Base-by-base conservation (phyloP, 2,113 vertebrate genomes). In the Crotalus horridus region DNA sequence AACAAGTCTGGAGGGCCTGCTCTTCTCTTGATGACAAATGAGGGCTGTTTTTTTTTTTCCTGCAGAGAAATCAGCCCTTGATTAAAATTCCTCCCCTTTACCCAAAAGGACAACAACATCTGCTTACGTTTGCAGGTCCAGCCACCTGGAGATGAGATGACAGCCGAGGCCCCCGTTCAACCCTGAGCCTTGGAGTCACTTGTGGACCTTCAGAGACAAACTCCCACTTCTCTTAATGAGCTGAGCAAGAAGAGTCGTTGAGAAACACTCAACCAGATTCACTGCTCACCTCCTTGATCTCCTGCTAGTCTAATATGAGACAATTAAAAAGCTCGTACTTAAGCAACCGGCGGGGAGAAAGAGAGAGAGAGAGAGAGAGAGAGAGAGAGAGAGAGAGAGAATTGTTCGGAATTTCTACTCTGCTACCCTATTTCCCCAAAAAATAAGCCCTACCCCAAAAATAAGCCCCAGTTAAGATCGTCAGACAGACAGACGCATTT, bases 41-140 rank as follows among this genome's bases (percentile, higher is more conserved):
- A 95, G 55, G 26, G 46, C 0, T 1, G 89, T 1, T 8, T 8
- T 93, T 93, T 93, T 87, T 10, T 13, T 1, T 13, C 0, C 26
- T 93, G 90, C 95, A 92, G 95, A 93, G 93, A 92, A 95, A 94
- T 93, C 94, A 95, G 87, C 85, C 93, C 51, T 93, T 90, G 91
- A 93, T 94, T 94, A 93, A 95, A 95, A 94, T 89, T 39, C 39
- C 92, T 53, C 48, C 51, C 92, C 33, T 91, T 12, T 51, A 51
- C 21, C 15, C 15, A 10, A 58, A 74, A 61, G 85, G 13, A 53
- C 90, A 85, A 64, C 86, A 6, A 23, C 53, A 93, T 29, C 91
- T 91, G 87, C 59, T 55, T 61, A 29, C 89, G 92, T 92, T 55
- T 92, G 69, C 92, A 58, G 90, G 85, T 6, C 86, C 46, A 90